phyloP scores from a whole-genome alignment of 2,113 vertebrate species.

The Hyla sarda region DNA sequence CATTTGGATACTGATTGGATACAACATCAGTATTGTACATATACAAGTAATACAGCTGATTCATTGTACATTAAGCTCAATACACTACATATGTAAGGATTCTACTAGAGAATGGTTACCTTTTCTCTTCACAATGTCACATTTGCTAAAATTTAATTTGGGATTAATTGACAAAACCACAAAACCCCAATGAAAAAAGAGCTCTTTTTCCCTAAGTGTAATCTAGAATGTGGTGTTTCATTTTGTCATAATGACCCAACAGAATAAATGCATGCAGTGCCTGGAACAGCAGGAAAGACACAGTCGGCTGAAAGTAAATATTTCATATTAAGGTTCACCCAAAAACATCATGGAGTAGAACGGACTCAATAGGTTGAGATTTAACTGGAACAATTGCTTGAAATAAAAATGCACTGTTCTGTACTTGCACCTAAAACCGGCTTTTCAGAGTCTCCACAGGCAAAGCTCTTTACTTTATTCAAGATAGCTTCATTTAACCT shows the following conservation, averaged over 20 bases:
- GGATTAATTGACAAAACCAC: no score
- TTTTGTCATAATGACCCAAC: neutral
- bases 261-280: neutral
- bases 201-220: no score
- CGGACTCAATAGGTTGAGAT: conserved; percentile 13
- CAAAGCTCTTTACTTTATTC: conserved; percentile 33
- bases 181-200: neutral
- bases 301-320: conserved; percentile 15
- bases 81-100: no score
- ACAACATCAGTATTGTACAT: no score
- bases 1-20: no score
- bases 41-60: no score
- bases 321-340: conserved; percentile 34
- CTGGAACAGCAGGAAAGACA: neutral
- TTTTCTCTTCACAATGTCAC: no score
- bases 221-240: neutral
- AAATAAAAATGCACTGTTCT: conserved; percentile 32
- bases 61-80: no score
- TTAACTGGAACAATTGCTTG: conserved; percentile 47
- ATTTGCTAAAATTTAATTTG: neutral
- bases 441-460: conserved; percentile 22
- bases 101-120: no score
- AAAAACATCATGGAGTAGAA: conserved; percentile 1
- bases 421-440: conserved; percentile 17
- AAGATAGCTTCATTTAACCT: conserved; percentile 43